A percentile compares a stretch with the other conserved stretches of the same genome.
Evolutionary conservation across 2,797 vertebrate genomes (phyloP).

Genomic region (Heliangelus exortis): DNA sequence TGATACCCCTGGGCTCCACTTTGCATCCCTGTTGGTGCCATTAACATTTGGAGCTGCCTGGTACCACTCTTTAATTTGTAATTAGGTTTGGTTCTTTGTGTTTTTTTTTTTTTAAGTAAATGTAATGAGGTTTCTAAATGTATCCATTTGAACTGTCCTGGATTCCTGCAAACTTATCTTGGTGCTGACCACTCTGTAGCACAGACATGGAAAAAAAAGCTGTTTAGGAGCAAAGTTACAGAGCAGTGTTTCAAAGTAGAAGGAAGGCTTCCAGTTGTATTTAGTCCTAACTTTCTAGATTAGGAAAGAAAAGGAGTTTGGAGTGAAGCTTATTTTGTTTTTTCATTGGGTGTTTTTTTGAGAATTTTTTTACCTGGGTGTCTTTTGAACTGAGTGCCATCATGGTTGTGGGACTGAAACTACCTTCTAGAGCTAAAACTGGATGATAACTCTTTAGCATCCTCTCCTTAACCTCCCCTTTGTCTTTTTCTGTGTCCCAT

Average conservation of each 20-base stretch:
- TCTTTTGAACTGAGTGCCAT: conserved; percentile 43
- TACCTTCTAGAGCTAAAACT: background rate
- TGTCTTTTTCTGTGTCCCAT: background rate
- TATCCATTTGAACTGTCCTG: background rate
- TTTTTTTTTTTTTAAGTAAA: background rate
- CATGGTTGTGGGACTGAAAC: background rate
- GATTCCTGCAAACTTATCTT: background rate
- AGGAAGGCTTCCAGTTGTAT: background rate
- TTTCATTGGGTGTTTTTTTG: conserved; percentile 40
- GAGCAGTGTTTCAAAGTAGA: background rate
- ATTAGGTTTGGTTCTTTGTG: background rate
- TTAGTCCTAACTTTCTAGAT: background rate
- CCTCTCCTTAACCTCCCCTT: background rate
- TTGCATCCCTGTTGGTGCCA: background rate
- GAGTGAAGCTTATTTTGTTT: background rate
- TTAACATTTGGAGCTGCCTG: background rate
- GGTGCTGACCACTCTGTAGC: conserved; percentile 45
- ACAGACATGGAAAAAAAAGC: background rate
- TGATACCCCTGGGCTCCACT: background rate
- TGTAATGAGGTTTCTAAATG: background rate
- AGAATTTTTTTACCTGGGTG: conserved; percentile 23
- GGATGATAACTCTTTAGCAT: background rate
- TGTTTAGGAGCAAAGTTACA: background rate
- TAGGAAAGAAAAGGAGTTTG: conserved; percentile 12
- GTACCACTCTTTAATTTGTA: background rate